These are phyloP conservation scores for Caenorhabditis latens DNA, from an alignment of 1,140 invertebrate species.

Conservation along the genomic window DNA sequence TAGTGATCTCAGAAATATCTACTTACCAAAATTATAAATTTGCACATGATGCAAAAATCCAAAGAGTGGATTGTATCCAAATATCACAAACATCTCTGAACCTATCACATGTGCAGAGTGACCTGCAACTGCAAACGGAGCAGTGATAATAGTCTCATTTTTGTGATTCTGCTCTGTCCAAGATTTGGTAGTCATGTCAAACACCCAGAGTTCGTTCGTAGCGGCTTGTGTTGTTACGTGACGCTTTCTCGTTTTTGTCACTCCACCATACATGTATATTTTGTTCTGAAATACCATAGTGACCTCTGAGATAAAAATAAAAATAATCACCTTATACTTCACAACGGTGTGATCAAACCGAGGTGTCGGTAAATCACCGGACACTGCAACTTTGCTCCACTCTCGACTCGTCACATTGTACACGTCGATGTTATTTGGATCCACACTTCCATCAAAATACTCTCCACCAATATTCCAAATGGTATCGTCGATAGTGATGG, in stretches of 20 bases:
- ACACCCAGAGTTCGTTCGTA: conserved; percentile 75
- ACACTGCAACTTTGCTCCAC: conserved; percentile 55
- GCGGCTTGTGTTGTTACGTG: conserved; percentile 46
- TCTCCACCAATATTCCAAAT: conserved; percentile 74
- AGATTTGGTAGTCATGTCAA: conserved; percentile 65
- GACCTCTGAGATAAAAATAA: too few species aligned
- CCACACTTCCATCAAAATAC: conserved; percentile 6
- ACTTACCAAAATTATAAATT: conserved; percentile 75
- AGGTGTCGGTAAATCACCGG: conserved; percentile 60
- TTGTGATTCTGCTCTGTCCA: conserved; percentile 68
- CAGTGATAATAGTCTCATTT: conserved; percentile 58
- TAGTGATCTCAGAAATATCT: background rate
- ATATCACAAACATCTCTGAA: conserved; percentile 75
- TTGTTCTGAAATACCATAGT: conserved; percentile 72
- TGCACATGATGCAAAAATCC: conserved; percentile 74
- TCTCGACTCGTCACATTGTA: conserved; percentile 64
- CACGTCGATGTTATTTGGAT: conserved; percentile 57
- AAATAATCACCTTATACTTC: conserved; percentile 70
- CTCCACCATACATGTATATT: conserved; percentile 75
- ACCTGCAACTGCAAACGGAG: conserved; percentile 74
- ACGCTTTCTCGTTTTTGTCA: conserved; percentile 67
- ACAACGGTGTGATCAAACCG: conserved; percentile 77
- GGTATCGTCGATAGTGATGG: conserved; percentile 66
- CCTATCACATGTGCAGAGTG: conserved; percentile 76
- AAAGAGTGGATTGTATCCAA: conserved; percentile 75